Conservation (phyloP, 2,888 invertebrate species). For the Lasioglossum oenotherae region DNA sequence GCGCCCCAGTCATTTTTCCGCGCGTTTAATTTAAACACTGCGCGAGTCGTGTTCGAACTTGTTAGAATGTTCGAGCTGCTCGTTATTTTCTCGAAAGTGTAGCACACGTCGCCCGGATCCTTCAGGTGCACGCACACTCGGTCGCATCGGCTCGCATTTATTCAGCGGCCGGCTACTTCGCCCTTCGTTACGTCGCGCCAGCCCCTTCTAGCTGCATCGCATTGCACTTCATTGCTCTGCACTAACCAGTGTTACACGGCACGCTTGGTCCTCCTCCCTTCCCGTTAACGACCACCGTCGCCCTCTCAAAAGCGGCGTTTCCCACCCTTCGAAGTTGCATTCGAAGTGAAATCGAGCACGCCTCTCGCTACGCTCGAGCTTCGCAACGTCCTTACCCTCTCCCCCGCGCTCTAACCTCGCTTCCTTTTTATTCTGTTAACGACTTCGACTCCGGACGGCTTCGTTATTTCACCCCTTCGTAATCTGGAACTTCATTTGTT, state of each 20-base stretch:
- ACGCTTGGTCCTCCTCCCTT: slow-evolving; percentile 5
- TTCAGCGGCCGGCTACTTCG: slow-evolving; percentile 5
- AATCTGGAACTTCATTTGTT: background rate
- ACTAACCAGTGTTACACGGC: slow-evolving; percentile 31
- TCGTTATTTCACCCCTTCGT: background rate
- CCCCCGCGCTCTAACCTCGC: background rate
- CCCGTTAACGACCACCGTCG: slow-evolving; percentile 25
- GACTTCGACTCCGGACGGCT: background rate
- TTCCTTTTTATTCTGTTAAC: slow-evolving; percentile 1
- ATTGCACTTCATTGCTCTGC: slow-evolving; percentile 50
- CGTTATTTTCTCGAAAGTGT: background rate
- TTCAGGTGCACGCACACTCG: slow-evolving; percentile 11
- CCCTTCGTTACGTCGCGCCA: slow-evolving; percentile 12
- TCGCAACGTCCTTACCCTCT: background rate
- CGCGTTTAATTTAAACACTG: background rate
- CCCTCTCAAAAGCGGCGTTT: background rate
- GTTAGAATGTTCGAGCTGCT: background rate
- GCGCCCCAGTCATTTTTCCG: too few relatives aligned
- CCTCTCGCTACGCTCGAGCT: background rate
- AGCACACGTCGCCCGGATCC: background rate
- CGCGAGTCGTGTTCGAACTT: background rate
- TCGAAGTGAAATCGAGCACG: slow-evolving; percentile 1
- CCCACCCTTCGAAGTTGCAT: slow-evolving; percentile 19
- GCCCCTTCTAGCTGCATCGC: slow-evolving; percentile 19
- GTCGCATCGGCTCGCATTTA: slow-evolving; percentile 32